Conservation (phyloP, 1,140 invertebrate genomes). For the Venturia canescens region DNA sequence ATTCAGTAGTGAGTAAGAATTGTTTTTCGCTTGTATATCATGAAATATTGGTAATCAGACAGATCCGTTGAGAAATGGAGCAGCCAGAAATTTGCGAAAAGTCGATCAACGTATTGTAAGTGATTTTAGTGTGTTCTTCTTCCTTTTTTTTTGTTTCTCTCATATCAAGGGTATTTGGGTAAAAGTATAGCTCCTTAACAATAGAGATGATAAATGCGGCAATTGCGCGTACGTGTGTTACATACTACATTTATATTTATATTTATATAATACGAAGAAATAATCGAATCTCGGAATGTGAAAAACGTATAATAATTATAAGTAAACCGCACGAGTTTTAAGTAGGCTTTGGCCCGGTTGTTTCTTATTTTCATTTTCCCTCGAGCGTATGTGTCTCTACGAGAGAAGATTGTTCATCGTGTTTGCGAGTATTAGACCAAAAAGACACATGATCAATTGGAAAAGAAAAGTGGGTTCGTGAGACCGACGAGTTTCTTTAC, state of each 20-base stretch:
- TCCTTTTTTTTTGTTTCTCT: neutral
- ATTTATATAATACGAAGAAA: constrained; percentile 18
- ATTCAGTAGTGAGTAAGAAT: no score
- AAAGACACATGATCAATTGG: neutral
- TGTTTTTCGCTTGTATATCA: no score
- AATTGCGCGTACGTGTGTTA: neutral
- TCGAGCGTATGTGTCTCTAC: no score
- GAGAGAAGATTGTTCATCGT: constrained; percentile 3
- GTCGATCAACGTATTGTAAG: constrained; percentile 16
- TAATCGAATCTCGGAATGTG: constrained; percentile 35
- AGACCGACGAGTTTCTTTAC: neutral
- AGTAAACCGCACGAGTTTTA: constrained; percentile 38
- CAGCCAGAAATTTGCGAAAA: constrained; percentile 46
- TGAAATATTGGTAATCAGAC: constrained; percentile 17
- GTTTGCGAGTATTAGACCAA: neutral
- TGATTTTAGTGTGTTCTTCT: neutral
- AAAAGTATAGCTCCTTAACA: constrained; percentile 24
- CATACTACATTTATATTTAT: neutral
- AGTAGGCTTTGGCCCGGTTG: constrained; percentile 33
- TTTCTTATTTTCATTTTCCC: neutral
- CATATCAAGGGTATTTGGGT: constrained; percentile 16
- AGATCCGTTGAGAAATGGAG: constrained; percentile 55
- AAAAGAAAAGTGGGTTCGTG: neutral
- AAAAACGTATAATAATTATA: constrained; percentile 28
- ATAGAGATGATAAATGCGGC: constrained; percentile 20